Base-by-base conservation (phyloP, 2,797 vertebrate genomes). In the Fistularia commersonii region DNA sequence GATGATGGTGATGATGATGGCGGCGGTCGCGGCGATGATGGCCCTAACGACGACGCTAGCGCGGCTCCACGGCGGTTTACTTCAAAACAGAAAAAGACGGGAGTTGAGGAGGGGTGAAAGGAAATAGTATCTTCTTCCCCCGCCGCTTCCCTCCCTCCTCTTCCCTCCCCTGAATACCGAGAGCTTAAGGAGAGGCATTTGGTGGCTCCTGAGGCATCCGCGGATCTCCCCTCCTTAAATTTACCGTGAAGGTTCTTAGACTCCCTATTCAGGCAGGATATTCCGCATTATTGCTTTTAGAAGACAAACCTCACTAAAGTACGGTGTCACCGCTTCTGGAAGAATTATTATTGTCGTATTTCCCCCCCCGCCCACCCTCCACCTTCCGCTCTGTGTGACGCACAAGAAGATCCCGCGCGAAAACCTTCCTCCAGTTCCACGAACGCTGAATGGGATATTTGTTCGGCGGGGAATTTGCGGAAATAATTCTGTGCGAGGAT, bases 161-260 rank as follows among this genome's bases (percentile, higher is more conserved):
- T 11, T 37, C 88, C 87, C 86, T 84, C 85, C 65, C 65, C 87
- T 69, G 90, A 91, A 94, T 92, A 91, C 93, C 89, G 89, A 88
- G 86, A 91, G 94, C 92, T 94, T 93, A 93, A 92, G 91, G 92
- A 90, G 93, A 92, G 89, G 78, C 93, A 93, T 95, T 95, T 92
- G 87, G 90, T 90, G 92, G 92, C 93, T 95, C 94, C 91, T 73
- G 92, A 93, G 94, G 93, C 90, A 90, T 92, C 91, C 90, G 86
- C 90, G 90, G 91, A 93, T 95, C 93, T 92, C 92, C 93, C 77
- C 78, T 91, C 69, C 82, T 88, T 84, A 88, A 89, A 92, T 91
- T 89, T 80, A 90, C 82, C 88, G 84, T 90, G 88, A 95, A 94
- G 91, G 89, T 93, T 95, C 94, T 97, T 92, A 93, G 93, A 93